phyloP scores from a whole-genome alignment of 2,888 invertebrate genomes.

The Leptopilina myrica region DNA sequence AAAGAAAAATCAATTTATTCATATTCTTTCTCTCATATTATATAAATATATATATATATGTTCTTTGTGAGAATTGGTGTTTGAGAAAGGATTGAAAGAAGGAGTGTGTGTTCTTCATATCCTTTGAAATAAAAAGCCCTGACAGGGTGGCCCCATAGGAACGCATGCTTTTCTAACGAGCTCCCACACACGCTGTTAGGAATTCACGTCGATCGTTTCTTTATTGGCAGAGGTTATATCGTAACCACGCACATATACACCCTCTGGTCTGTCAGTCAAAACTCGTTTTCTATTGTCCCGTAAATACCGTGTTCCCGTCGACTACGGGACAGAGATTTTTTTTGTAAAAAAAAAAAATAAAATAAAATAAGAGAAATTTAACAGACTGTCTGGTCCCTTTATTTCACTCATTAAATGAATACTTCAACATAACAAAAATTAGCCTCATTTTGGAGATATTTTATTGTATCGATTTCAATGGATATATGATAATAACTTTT shows the following conservation, averaged over 20 bases:
- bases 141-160: constrained; percentile 37
- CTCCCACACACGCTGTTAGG: constrained; percentile 38
- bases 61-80: constrained; percentile 24
- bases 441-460: neutral
- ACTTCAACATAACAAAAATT: neutral
- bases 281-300: constrained; percentile 48
- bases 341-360: neutral
- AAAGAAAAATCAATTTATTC: constrained; percentile 33
- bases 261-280: constrained; percentile 39
- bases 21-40: neutral
- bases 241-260: constrained; percentile 7
- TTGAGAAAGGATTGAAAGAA: constrained; percentile 39
- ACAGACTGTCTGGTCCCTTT: constrained; percentile 3
- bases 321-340: constrained; percentile 26
- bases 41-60: no score
- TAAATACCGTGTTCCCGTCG: constrained; percentile 23
- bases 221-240: constrained; percentile 41
- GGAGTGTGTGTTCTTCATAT: constrained; percentile 19
- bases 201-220: constrained; percentile 34
- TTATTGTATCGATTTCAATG: neutral
- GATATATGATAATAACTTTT: no score
- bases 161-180: constrained; percentile 40
- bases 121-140: constrained; percentile 35
- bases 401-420: neutral
- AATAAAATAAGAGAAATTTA: neutral